Evolutionary conservation across 2,797 vertebrate species (phyloP).

Genomic region (Lagorchestes hirsutus): DNA sequence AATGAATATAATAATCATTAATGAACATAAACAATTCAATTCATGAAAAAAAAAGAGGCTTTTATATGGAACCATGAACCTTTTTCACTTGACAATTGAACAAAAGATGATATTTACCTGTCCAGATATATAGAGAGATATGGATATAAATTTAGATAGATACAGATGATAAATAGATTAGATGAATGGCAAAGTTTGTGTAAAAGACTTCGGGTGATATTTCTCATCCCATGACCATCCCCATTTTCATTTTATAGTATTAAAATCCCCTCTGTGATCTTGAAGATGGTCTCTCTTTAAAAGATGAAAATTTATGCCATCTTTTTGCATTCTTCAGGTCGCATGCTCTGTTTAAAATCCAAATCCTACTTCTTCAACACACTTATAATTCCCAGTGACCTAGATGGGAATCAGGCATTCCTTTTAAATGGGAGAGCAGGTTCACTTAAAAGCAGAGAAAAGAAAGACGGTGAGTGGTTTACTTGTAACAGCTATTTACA

Average conservation of each 20-base stretch:
- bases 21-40: not conserved
- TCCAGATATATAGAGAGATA: not conserved
- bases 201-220: conserved; percentile 39
- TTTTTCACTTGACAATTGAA: conserved; percentile 27
- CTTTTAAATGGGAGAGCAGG: conserved; percentile 53
- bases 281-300: conserved; percentile 58
- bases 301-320: conserved; percentile 76
- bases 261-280: conserved; percentile 58
- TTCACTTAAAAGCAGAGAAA: conserved; percentile 21
- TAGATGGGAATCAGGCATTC: conserved; percentile 62
- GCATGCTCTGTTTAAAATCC: conserved; percentile 71
- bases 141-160: not conserved
- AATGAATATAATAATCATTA: not conserved
- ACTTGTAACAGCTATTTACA: not conserved
- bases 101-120: conserved; percentile 13
- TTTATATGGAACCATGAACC: not conserved
- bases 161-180: not conserved
- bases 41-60: not conserved
- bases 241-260: conserved; percentile 52
- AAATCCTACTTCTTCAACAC: conserved; percentile 67
- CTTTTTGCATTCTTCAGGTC: conserved; percentile 22
- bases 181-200: conserved; percentile 49
- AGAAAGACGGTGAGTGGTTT: conserved; percentile 48
- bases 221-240: not conserved
- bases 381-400: conserved; percentile 71